Percentiles rank a stretch among this genome's conserved stretches.
These are phyloP conservation scores for Pseudolycoriella hygida DNA, from an alignment of 2,888 invertebrate species.

Conservation along the genomic window DNA sequence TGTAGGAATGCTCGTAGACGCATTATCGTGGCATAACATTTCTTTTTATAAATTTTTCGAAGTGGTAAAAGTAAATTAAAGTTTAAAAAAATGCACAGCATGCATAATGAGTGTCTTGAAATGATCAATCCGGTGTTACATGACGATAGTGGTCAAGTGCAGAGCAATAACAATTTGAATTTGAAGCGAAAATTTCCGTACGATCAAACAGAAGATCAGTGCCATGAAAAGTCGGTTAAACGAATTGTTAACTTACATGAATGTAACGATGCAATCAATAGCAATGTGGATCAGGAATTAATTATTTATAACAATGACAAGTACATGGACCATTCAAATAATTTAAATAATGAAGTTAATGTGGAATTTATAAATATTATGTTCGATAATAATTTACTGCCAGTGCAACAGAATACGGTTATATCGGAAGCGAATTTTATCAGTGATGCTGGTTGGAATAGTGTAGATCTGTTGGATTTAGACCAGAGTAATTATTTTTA, in stretches of 20 bases:
- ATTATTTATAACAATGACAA: neutral
- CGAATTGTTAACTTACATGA: neutral
- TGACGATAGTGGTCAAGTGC: neutral
- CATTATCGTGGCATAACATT: no score
- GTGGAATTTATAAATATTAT: constrained; percentile 14
- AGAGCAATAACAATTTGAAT: neutral
- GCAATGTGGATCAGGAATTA: neutral
- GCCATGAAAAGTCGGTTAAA: neutral
- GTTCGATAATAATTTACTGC: constrained; percentile 13
- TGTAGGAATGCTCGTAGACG: no score
- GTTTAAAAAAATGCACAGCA: neutral
- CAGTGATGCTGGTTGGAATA: constrained; percentile 18
- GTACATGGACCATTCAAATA: constrained; percentile 2
- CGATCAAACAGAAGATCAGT: neutral
- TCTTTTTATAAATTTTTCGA: neutral
- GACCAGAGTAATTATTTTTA: constrained; percentile 23
- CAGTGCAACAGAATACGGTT: constrained; percentile 6
- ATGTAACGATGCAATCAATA: neutral
- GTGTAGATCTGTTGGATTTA: constrained; percentile 24
- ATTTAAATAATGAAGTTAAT: constrained; percentile 1
- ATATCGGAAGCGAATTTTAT: constrained; percentile 8
- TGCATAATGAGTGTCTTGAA: neutral
- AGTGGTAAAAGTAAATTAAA: neutral
- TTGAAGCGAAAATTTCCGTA: neutral
- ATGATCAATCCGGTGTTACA: neutral